Percentiles rank a stretch among this genome's conserved stretches.
phyloP scores from a whole-genome alignment of 2,797 vertebrate genomes.

The Catostomus latipinnis region DNA sequence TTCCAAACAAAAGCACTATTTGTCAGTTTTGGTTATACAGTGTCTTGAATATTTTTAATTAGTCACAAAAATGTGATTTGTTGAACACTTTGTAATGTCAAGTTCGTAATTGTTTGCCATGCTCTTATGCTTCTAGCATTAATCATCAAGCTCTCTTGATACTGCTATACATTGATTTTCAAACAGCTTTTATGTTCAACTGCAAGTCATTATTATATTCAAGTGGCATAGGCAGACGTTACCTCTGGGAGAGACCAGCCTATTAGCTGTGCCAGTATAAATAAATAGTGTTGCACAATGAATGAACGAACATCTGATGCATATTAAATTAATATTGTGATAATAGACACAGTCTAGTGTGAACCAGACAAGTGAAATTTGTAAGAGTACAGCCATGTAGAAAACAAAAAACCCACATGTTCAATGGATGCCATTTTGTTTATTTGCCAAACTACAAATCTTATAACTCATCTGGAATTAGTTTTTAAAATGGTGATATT shows the following conservation, averaged over 20 bases:
- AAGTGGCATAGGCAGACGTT: conserved; percentile 53
- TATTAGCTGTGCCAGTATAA: conserved; percentile 62
- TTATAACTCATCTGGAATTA: background rate
- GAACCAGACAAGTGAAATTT: background rate
- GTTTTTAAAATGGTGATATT: background rate
- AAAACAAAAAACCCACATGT: background rate
- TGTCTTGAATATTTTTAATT: background rate
- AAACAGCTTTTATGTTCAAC: conserved; percentile 38
- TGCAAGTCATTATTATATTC: conserved; percentile 53
- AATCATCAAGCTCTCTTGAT: conserved; percentile 4
- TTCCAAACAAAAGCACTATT: background rate
- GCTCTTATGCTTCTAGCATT: conserved; percentile 12
- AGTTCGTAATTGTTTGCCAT: background rate
- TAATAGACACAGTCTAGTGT: conserved; percentile 25
- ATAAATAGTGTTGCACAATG: conserved; percentile 58
- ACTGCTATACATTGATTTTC: conserved; percentile 10
- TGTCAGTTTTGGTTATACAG: background rate
- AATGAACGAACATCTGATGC: conserved; percentile 52
- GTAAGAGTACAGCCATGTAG: background rate
- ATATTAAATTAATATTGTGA: conserved; percentile 55
- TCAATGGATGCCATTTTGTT: background rate
- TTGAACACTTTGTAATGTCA: conserved; percentile 39
- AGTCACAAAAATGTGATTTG: background rate
- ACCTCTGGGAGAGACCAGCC: conserved; percentile 57
- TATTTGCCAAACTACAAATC: no score